A percentile compares a stretch with the other conserved stretches of the same genome.
Evolutionary conservation across 2,888 invertebrate genomes (phyloP).

Genomic region (Drosophila paracracens): DNA sequence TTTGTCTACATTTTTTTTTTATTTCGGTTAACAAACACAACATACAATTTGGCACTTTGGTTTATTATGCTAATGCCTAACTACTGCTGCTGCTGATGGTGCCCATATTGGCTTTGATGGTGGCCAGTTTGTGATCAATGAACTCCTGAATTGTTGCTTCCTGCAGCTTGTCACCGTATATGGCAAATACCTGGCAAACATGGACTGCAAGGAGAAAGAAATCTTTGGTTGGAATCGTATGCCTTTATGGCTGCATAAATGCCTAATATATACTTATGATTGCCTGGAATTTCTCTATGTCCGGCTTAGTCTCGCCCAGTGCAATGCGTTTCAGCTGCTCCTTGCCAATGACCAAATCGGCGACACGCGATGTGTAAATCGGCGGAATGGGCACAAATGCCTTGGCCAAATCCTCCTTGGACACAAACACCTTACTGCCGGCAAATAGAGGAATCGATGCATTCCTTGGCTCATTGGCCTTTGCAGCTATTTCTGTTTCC

Average conservation of each 20-base stretch:
- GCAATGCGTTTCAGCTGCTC: slow-evolving; percentile 72
- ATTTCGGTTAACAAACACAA: slow-evolving; percentile 53
- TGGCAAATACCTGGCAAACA: slow-evolving; percentile 83
- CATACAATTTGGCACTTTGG: slow-evolving; percentile 44
- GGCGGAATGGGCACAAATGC: slow-evolving; percentile 82
- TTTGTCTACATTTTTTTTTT: slow-evolving; percentile 56
- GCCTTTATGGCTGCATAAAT: not conserved
- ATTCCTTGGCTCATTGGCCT: slow-evolving; percentile 15
- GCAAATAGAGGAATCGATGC: slow-evolving; percentile 81
- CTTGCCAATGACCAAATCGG: slow-evolving; percentile 83
- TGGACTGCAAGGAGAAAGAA: slow-evolving; percentile 75
- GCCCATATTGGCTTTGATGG: slow-evolving; percentile 47
- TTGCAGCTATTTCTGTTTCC: slow-evolving; percentile 11
- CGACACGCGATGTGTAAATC: slow-evolving; percentile 82
- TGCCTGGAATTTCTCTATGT: slow-evolving; percentile 76
- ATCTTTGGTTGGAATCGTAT: slow-evolving; percentile 5
- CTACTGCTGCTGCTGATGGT: slow-evolving; percentile 9
- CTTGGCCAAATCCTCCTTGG: slow-evolving; percentile 80
- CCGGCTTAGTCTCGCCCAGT: slow-evolving; percentile 56
- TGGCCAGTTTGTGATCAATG: slow-evolving; percentile 78
- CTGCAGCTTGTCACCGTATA: slow-evolving; percentile 76
- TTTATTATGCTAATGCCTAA: slow-evolving; percentile 22
- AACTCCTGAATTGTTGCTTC: slow-evolving; percentile 72
- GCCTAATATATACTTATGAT: slow-evolving; percentile 80
- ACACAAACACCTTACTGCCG: slow-evolving; percentile 83